Evolutionary conservation across 1,140 invertebrate genomes (phyloP).

Genomic region (Doryteuthis pealeii): DNA sequence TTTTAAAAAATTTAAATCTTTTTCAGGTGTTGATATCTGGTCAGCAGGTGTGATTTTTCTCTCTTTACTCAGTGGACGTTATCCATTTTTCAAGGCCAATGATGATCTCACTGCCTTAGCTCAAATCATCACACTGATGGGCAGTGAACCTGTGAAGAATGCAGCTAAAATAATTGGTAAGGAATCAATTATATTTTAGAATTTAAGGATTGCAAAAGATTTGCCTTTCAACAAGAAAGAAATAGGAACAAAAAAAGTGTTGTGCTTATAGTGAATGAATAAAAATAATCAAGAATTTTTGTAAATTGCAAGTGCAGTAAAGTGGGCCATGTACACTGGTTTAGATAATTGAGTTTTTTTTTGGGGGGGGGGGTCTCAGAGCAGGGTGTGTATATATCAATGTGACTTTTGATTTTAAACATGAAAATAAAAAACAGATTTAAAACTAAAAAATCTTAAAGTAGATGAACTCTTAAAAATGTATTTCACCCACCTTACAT

Average conservation of each 20-base stretch:
- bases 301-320: no score
- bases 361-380: no score
- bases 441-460: no score
- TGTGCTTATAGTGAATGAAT: neutral
- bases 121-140: constrained; percentile 81
- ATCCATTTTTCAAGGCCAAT: constrained; percentile 80
- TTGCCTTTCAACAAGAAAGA: constrained; percentile 8
- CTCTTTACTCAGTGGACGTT: constrained; percentile 75
- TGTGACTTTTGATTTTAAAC: no score
- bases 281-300: no score
- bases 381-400: no score
- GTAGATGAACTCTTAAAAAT: no score
- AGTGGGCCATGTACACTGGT: no score
- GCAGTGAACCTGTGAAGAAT: constrained; percentile 69
- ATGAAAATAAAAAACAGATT: no score
- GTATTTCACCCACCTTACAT: no score
- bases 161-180: constrained; percentile 73
- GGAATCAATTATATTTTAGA: constrained; percentile 19
- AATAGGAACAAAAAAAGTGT: neutral
- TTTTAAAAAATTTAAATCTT: no score
- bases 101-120: constrained; percentile 80
- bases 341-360: no score
- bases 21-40: constrained; percentile 83
- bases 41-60: constrained; percentile 84
- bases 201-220: neutral